Evolutionary conservation across 2,113 vertebrate genomes (phyloP).

Genomic region (Actenoides lindsayi): DNA sequence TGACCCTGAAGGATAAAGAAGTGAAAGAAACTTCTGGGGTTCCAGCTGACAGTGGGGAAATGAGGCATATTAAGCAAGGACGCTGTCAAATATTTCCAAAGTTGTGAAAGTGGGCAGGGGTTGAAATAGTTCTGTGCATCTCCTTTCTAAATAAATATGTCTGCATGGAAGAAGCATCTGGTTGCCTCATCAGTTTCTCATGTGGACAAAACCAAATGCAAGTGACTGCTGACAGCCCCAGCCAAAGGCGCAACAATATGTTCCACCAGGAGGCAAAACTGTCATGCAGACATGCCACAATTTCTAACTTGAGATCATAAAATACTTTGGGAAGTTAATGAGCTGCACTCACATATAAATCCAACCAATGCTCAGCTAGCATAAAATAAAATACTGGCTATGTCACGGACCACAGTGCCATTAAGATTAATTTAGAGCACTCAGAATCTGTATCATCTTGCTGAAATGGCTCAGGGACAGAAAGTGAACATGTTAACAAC

Average conservation of each 20-base stretch:
- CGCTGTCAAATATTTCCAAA: not conserved
- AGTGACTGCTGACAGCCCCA: not conserved
- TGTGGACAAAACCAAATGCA: not conserved
- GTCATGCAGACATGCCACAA: not conserved
- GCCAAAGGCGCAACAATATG: not conserved
- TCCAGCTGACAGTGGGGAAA: not conserved
- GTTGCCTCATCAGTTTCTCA: not conserved
- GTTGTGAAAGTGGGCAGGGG: not conserved
- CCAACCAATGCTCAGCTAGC: constrained; percentile 12
- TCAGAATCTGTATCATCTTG: constrained; percentile 7
- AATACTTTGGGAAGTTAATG: constrained; percentile 56
- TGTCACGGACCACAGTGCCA: constrained; percentile 34
- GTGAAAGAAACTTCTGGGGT: not conserved
- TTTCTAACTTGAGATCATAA: constrained; percentile 51
- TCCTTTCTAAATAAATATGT: not conserved
- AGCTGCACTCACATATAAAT: constrained; percentile 57
- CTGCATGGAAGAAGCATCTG: not conserved
- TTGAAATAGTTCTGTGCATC: not conserved
- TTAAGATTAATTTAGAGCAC: constrained; percentile 53
- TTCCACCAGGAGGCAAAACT: not conserved
- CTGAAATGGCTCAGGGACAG: constrained; percentile 30
- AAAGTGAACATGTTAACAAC: constrained; percentile 50
- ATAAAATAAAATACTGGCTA: constrained; percentile 40
- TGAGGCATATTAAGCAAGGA: not conserved
- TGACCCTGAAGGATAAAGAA: not conserved